Evolutionary conservation across 2,888 invertebrate genomes (phyloP), one percentile per base, ranked within the genome.

Genomic region (Vesta saturnalis): DNA sequence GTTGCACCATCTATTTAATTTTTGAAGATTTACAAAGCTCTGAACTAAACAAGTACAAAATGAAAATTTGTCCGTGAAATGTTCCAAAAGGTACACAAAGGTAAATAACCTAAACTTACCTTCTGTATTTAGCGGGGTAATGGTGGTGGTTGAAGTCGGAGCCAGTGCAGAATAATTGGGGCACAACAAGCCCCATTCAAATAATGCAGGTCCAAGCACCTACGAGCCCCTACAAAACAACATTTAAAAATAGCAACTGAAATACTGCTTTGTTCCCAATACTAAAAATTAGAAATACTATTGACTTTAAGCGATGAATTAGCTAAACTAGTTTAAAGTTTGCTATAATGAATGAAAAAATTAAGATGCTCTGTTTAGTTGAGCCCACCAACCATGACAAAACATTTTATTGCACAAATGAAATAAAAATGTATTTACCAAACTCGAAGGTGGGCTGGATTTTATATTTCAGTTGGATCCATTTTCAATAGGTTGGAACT

Each of bases 121-220:
- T 83, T 84, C 84, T 82, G 83, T 79, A 78, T 83, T 82, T 83
- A 83, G 76, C 77, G 83, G 83, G 83, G 83, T 83, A 83, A 84
- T 84, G 82, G 83, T 84, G 83, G 82, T 81, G 74, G 83, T 83
- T 79, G 82, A 82, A 77, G 83, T 84, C 77, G 84, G 84, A 83
- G 84, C 83, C 84, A 84, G 83, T 79, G 84, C 84, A 83, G 81
- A 78, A 80, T 80, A 80, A 78, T 80, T 73, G 82, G 83, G 83
- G 84, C 83, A 80, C 77, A 78, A 74, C 81, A 79, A 83, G 83
- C 84, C 84, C 83, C 83, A 83, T 83, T 80, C 83, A 83, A 83
- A 59, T 69, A 73, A 19, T 55, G 64, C 67, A 69, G 69, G 67
- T 66, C 69, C 61, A 23, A 61, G 58, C 66, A 63, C 62, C 62